Base-by-base conservation (phyloP, 23 tunicate genomes). In the Oikopleura dioica region DNA sequence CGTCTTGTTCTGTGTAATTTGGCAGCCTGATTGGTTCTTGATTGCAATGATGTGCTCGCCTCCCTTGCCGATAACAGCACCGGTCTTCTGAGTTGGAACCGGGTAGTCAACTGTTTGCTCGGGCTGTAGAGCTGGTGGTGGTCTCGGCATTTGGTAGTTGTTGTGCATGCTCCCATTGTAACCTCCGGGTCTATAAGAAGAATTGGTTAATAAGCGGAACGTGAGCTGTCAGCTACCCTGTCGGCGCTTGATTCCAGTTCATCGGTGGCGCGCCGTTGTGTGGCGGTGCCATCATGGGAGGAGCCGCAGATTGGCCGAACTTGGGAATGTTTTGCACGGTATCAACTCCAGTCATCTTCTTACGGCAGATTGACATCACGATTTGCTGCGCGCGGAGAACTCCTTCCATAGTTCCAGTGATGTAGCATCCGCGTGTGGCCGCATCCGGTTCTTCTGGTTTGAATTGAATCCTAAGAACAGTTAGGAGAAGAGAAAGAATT, bases 1-100 rank as follows among this genome's bases (percentile, higher is more conserved):
- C 29, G 72, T 63, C 26, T 63, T 63, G 26, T 63, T 63, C 72
- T 63, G 72, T 28, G 72, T 63, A 63, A 63, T 63, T 28, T 63
- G 72, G 33, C 72, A 63, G 5, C 72, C 72, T 23, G 72, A 12
- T 63, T 63, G 72, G 33, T 63, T 63, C 26, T 63, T 63, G 33
- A 63, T 63, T 21, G 72, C 72, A 28, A 63, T 63, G 33, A 63
- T 63, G 33, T 63, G 72, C 33, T 63, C 72, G 29, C 72, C 72
- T 2, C 72, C 72, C 72, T 63, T 63, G 2, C 72, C 72, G 33
- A 63, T 63, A 24, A 63, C 72, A 2, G 72, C 72, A 2, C 72
- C 72, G 26, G 72, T 63, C 26, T 63, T 63, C 4, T 63, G 72
- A 63, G 72, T 2, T 21, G 72, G 72, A 2, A 63, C 72, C 2